These are phyloP conservation scores for Cassiopea andromeda DNA, from an alignment of 30 jellyfish, hydroid and myxozoan genomes.

Conservation along the genomic window DNA sequence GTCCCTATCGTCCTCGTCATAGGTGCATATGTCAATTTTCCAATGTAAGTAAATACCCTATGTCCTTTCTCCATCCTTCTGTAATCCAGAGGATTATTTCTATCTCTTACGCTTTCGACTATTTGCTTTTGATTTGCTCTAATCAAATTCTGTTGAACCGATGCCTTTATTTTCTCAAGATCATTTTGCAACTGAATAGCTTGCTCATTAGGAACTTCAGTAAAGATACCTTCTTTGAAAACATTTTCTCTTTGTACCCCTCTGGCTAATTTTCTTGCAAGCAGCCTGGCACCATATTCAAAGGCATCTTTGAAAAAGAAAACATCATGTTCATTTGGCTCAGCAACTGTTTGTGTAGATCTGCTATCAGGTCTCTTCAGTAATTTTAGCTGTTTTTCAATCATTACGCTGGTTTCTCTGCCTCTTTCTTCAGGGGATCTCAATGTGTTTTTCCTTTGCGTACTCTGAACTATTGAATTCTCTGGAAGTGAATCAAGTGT, in stretches of 20 bases:
- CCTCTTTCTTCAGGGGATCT: slow-evolving; percentile 26
- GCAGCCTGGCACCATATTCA: slow-evolving; percentile 35
- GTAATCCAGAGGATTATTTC: not conserved
- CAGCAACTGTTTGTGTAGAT: not conserved
- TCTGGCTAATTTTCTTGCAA: slow-evolving; percentile 15
- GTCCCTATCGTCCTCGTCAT: not conserved
- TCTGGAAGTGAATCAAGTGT: not conserved
- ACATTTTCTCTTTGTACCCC: not conserved
- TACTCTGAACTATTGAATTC: not conserved
- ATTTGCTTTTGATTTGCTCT: not conserved
- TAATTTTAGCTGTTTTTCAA: not conserved
- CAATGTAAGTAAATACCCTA: no score
- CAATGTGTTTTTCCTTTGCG: not conserved
- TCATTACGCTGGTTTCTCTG: not conserved
- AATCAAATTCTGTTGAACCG: not conserved
- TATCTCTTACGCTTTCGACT: not conserved
- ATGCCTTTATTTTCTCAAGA: slow-evolving; percentile 9
- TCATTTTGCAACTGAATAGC: slow-evolving; percentile 12
- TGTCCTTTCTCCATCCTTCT: not conserved
- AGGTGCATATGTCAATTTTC: not conserved
- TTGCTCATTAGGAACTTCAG: slow-evolving; percentile 13
- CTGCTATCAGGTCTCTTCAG: not conserved
- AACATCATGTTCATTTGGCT: slow-evolving; percentile 33
- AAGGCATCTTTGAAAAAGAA: slow-evolving; percentile 57
- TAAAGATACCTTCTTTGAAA: not conserved